These are phyloP conservation scores for Neosilurus mollespiculum DNA, from an alignment of 2,797 vertebrate genomes.

Conservation along the genomic window DNA sequence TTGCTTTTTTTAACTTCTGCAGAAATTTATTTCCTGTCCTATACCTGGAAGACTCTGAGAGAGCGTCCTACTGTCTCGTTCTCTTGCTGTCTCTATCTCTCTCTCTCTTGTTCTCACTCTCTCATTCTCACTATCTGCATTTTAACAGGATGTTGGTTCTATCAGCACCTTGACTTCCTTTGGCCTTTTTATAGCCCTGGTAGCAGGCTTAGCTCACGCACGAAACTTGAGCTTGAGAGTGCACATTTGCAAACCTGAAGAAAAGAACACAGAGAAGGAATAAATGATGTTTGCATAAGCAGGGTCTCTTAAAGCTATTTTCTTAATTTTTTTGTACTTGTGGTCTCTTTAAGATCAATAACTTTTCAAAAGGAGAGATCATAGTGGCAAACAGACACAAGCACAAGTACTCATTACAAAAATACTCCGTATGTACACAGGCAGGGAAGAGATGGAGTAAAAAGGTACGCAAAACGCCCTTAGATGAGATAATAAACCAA, in stretches of 20 bases:
- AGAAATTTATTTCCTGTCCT: constrained; percentile 42
- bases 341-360: neutral
- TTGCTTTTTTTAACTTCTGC: neutral
- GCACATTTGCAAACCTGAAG: neutral
- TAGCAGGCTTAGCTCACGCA: constrained; percentile 1
- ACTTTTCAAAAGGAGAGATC: neutral
- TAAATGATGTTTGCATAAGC: neutral
- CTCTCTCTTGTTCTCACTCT: constrained; percentile 11
- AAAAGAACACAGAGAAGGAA: neutral
- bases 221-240: neutral
- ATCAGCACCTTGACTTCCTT: constrained; percentile 42
- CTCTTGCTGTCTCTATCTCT: neutral
- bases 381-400: neutral
- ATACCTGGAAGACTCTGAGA: constrained; percentile 34
- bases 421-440: neutral
- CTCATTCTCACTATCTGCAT: neutral
- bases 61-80: neutral
- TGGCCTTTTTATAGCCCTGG: constrained; percentile 34
- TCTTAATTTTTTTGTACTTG: neutral
- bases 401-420: neutral
- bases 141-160: constrained; percentile 56
- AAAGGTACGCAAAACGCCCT: neutral
- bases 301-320: neutral
- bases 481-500: neutral
- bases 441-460: neutral